Evolutionary conservation across 2,888 invertebrate genomes (phyloP), one percentile per base, ranked within the genome.

Genomic region (Notocelia uddmanniana): DNA sequence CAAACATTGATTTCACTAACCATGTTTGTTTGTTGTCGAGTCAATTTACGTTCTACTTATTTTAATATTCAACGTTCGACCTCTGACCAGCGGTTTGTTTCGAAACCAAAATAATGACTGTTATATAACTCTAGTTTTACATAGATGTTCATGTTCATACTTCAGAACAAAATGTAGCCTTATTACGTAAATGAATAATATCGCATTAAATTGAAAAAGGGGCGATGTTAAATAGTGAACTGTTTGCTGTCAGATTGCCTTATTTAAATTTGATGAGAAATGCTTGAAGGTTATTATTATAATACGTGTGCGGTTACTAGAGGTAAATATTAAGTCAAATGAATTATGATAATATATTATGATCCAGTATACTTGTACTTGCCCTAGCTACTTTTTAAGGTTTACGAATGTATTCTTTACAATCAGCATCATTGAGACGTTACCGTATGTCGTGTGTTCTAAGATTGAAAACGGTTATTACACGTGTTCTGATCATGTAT

Each of bases 21-120:
- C 15, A 13, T 23, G 54, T 54, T 54, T 54, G 54, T 54, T 21
- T 21, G 37, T 48, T 48, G 31, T 18, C 3, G 48, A 50, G 23
- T 18, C 62, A 48, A 48, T 62, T 50, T 62, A 48, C 62, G 48
- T 50, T 41, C 41, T 5, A 41, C 59, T 41, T 62, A 62, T 62
- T 18, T 31, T 50, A 31, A 62, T 62, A 62, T 26, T 62, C 48
- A 50, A 48, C 31, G 18, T 62, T 50, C 50, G 62, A 62, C 62
- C 67, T 68, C 58, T 68, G 67, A 68, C 67, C 18, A 13, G 10
- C 26, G 31, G 59, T 45, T 45, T 59, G 62, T 62, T 26, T 48
- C n/a, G 48, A 58, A 58, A 68, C 48, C 26, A 34, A 58, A 58
- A 58, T 68, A 68, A 68, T 68, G 31, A 34, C 26, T 13, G 67